Conservation (phyloP, 2,113 vertebrate genomes). For the Orthonyx spaldingii region DNA sequence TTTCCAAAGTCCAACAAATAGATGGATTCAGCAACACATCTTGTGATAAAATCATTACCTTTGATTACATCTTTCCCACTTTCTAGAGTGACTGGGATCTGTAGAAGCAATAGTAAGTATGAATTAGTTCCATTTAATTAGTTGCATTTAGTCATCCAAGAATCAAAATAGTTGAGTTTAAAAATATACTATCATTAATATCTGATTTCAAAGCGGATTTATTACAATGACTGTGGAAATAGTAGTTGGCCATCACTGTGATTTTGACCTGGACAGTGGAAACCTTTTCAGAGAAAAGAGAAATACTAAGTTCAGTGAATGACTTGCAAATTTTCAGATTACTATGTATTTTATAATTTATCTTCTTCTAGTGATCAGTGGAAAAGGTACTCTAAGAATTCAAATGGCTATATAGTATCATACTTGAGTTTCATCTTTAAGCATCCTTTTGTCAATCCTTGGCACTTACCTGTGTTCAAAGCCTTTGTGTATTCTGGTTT, state of each 20-base stretch:
- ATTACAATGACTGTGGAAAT: not conserved
- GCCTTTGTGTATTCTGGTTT: not conserved
- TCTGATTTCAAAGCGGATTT: not conserved
- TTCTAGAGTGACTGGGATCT: not conserved
- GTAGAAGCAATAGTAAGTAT: not conserved
- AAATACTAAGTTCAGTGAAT: not conserved
- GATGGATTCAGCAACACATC: not conserved
- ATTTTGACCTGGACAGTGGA: not conserved
- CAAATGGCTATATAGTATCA: not conserved
- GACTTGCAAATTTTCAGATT: not conserved
- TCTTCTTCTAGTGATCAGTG: not conserved
- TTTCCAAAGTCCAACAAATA: not conserved
- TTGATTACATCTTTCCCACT: not conserved
- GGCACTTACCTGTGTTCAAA: not conserved
- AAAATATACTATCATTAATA: not conserved
- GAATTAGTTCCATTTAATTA: not conserved
- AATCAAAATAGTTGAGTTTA: not conserved
- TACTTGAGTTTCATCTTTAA: not conserved
- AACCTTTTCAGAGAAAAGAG: not conserved
- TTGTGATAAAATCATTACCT: not conserved
- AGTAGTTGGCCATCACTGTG: not conserved
- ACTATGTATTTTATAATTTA: not conserved
- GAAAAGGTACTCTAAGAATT: not conserved
- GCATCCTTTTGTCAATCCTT: not conserved
- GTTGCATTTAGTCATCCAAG: not conserved